These are phyloP conservation scores for Myiotriccus ornatus DNA, from an alignment of 2,797 vertebrate species.

Conservation along the genomic window DNA sequence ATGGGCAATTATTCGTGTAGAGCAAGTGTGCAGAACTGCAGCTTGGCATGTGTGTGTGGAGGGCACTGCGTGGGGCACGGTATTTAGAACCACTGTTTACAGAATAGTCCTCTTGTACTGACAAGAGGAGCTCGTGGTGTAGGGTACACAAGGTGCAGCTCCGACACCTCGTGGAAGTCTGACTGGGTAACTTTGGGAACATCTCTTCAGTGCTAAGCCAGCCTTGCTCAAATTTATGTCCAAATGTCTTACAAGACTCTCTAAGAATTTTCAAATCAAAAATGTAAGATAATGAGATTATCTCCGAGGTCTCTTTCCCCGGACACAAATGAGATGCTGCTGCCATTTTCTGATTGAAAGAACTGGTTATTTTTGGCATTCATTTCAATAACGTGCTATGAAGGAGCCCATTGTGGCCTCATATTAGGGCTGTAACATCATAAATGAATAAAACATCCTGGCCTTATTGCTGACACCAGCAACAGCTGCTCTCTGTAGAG, in stretches of 20 bases:
- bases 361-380: not conserved
- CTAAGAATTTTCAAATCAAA: not conserved
- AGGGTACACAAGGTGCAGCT: not conserved
- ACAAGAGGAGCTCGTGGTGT: not conserved
- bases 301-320: not conserved
- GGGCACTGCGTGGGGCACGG: not conserved
- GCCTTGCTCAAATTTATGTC: not conserved
- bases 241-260: not conserved
- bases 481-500: slow-evolving; percentile 6
- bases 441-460: slow-evolving; percentile 43
- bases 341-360: not conserved
- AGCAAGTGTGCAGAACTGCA: not conserved
- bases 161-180: not conserved
- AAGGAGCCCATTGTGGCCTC: not conserved
- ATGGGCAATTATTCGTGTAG: not conserved
- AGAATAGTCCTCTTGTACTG: not conserved
- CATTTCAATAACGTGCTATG: not conserved
- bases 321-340: not conserved
- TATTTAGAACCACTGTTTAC: not conserved
- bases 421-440: slow-evolving; percentile 17
- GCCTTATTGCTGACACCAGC: not conserved
- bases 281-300: not conserved
- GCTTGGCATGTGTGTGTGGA: not conserved
- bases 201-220: not conserved
- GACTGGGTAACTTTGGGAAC: not conserved